Conservation (phyloP, 2,113 vertebrate genomes). For the Misgurnus mizolepis region DNA sequence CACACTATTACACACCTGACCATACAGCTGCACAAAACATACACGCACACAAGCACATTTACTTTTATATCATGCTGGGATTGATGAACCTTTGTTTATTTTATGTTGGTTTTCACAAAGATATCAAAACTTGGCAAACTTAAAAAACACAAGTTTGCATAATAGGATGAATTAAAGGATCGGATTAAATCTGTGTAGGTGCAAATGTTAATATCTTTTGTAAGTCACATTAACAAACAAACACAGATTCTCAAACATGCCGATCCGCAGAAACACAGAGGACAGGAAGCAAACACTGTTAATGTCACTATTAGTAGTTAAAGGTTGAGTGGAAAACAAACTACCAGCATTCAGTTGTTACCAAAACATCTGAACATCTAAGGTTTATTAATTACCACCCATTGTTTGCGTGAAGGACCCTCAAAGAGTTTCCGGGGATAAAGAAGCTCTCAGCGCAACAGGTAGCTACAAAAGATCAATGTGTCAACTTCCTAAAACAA, state of each 20-base stretch:
- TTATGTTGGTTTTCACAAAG: too few relatives aligned
- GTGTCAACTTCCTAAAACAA: conserved; percentile 50
- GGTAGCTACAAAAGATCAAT: conserved; percentile 28
- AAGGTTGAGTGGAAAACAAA: conserved; percentile 40
- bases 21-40: conserved; percentile 1
- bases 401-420: conserved; percentile 47
- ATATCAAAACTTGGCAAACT: too few relatives aligned
- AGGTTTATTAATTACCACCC: conserved; percentile 44
- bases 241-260: not conserved
- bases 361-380: conserved; percentile 24
- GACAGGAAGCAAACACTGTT: conserved; percentile 9
- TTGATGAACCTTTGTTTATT: too few relatives aligned
- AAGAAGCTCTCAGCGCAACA: conserved; percentile 25
- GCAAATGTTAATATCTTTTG: not conserved
- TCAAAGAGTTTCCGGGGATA: conserved; percentile 26
- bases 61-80: not conserved
- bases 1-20: not conserved
- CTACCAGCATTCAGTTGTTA: conserved; percentile 35
- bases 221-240: not conserved
- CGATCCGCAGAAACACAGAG: not conserved
- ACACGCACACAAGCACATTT: not conserved
- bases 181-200: too few relatives aligned
- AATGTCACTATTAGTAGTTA: not conserved
- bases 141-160: too few relatives aligned
- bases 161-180: too few relatives aligned